Evolutionary conservation across 1,140 invertebrate species (phyloP).

Genomic region (Drosophila grimshawi): DNA sequence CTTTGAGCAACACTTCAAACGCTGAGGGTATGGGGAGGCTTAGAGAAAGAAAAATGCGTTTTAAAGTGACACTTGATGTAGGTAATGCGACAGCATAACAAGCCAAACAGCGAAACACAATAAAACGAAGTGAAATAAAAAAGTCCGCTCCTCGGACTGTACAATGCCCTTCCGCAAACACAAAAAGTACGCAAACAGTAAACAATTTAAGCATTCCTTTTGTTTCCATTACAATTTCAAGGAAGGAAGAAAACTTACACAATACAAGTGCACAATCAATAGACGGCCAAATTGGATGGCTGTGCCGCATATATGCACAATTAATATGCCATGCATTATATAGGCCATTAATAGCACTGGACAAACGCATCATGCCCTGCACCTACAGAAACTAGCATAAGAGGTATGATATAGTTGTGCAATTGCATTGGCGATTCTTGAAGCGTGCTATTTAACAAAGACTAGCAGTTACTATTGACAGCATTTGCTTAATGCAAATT

Average conservation of each 20-base stretch:
- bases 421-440: too few relatives aligned
- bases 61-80: slow-evolving; percentile 80
- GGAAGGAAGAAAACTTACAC: background rate
- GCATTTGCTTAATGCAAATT: too few relatives aligned
- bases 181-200: background rate
- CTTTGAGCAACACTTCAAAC: slow-evolving; percentile 71
- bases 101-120: slow-evolving; percentile 45
- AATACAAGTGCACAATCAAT: background rate
- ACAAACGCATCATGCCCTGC: slow-evolving; percentile 20
- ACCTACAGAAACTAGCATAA: too few relatives aligned
- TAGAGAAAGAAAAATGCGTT: slow-evolving; percentile 72
- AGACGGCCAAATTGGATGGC: background rate
- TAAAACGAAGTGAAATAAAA: slow-evolving; percentile 29
- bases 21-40: slow-evolving; percentile 6
- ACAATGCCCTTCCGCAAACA: slow-evolving; percentile 33
- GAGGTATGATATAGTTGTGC: background rate
- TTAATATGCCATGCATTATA: slow-evolving; percentile 13
- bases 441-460: too few relatives aligned
- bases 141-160: slow-evolving; percentile 7
- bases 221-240: slow-evolving; percentile 6
- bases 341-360: slow-evolving; percentile 18
- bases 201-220: background rate
- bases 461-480: too few relatives aligned
- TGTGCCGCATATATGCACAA: background rate
- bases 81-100: slow-evolving; percentile 76